Evolutionary conservation across 2,113 vertebrate genomes (phyloP).

Genomic region (Callaeas wilsoni): DNA sequence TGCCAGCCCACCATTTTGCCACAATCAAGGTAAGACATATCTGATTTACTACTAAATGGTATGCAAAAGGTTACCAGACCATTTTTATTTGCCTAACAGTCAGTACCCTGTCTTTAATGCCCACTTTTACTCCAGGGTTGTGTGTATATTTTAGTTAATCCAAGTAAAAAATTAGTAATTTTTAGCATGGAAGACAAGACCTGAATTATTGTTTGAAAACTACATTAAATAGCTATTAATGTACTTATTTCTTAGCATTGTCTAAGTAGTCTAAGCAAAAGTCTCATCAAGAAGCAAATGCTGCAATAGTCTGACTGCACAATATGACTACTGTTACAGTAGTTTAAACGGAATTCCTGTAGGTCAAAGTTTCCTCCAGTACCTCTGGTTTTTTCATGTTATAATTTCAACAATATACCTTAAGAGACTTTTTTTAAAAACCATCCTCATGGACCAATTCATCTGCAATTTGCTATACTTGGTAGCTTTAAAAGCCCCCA

Average conservation of each 20-base stretch:
- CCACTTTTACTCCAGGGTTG: background rate
- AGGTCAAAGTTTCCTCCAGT: slow-evolving; percentile 59
- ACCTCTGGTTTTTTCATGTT: background rate
- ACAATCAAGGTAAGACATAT: background rate
- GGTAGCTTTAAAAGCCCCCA: slow-evolving; percentile 64
- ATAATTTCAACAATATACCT: slow-evolving; percentile 55
- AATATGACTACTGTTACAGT: slow-evolving; percentile 67
- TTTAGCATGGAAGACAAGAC: background rate
- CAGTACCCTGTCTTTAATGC: background rate
- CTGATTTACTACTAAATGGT: background rate
- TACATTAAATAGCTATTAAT: background rate
- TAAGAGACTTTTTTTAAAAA: slow-evolving; percentile 40
- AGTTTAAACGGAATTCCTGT: slow-evolving; percentile 56
- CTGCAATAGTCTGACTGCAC: background rate
- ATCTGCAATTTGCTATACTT: slow-evolving; percentile 77
- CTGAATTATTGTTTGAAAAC: background rate
- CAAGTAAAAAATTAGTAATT: background rate
- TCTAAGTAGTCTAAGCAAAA: background rate
- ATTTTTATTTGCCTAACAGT: background rate
- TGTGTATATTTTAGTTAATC: background rate
- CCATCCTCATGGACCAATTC: slow-evolving; percentile 68
- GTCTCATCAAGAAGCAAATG: background rate
- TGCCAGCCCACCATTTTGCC: background rate
- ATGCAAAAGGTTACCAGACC: background rate
- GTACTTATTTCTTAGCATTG: background rate